Base-by-base conservation (phyloP, 2,888 invertebrate genomes). In the Dinocampus coccinellae region DNA sequence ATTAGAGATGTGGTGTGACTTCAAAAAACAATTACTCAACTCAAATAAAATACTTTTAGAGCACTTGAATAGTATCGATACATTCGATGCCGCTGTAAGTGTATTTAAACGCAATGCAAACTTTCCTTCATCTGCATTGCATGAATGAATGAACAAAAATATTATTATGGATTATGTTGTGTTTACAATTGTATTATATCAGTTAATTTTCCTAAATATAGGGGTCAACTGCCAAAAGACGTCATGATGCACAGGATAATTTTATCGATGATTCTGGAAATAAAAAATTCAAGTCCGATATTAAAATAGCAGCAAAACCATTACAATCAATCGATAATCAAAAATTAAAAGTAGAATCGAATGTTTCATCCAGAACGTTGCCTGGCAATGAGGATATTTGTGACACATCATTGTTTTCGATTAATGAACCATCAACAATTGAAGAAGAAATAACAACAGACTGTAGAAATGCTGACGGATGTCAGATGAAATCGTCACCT, bases 1-100 rank as follows among this genome's bases (percentile, higher is more conserved):
- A 66, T 71, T 87, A 67, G 81, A 86, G 42, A 81, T 83, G 81
- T 87, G 86, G 86, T 76, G 69, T 55, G 85, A 87, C 52, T 87
- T 87, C 65, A 87, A 86, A 55, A 73, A 80, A 58, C 83, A 81
- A 70, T 85, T 86, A 67, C 66, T 86, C 22, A 75, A 80, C 20
- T 83, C 84, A 4, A 83, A 86, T 67, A 72, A 78, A 29, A 72
- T 80, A 7, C 76, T 85, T 11, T 58, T 79, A 24, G 78, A 77
- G 16, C 82, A 83, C 33, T 75, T 85, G 33, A 79, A 77, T 4
- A 29, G 71, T 20, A 53, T 74, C 2, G 81, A 78, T 57, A 58
- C 67, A 16, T 75, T 76, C 16, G 79, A 81, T 16, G 69, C 71
- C 24, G 29, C 57, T 53, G 82, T 83, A 70, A 77, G 78, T 73